Evolutionary conservation across 2,888 invertebrate genomes (phyloP), one percentile per base, ranked within the genome.

Genomic region (Dasysyrphus albostriatus): DNA sequence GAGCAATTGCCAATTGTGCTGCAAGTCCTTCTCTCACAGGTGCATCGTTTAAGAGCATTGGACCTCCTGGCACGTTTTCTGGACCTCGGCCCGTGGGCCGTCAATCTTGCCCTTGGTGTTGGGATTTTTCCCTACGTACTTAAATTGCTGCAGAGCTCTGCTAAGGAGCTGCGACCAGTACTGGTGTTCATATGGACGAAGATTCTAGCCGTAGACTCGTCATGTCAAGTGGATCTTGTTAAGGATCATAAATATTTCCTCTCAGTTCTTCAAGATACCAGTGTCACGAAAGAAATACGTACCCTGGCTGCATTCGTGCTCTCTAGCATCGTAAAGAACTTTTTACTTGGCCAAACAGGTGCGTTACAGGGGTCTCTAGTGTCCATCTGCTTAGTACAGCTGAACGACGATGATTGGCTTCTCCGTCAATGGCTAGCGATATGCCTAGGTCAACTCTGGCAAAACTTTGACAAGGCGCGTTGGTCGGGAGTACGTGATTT

Each of bases 171-270:
- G 89, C 94, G 98, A 79, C 97, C 98, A 8, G 94, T 98, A 83
- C 94, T 99, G 89, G 98, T 99, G 58, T 99, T 98, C 93, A 99
- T 99, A 89, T 99, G 99, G 99, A 98, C 99, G 19, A 98, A 99
- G 94, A 98, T 99, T 90, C 94, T 99, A 79, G 98, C 99, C 39
- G 98, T 99, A 6, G 99, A 99, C 92, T 94, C 98, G 96, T 97
- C 96, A 63, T 99, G 99, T 91, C 99, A 99, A 93, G 95, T 96
- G 80, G 99, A 99, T 93, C 93, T 99, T 89, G 98, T 99, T 24
- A 96, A 98, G 89, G 99, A 99, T 88, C 98, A 98, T 93, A 98
- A 97, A 92, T 99, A 99, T 93, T 99, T 99, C 93, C 93, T 99
- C 56, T 95, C 96, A 1, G 96, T 99, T 61, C 94, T 99, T 16